Base-by-base conservation (phyloP, 2,113 vertebrate genomes). In the Pampusana beccarii region DNA sequence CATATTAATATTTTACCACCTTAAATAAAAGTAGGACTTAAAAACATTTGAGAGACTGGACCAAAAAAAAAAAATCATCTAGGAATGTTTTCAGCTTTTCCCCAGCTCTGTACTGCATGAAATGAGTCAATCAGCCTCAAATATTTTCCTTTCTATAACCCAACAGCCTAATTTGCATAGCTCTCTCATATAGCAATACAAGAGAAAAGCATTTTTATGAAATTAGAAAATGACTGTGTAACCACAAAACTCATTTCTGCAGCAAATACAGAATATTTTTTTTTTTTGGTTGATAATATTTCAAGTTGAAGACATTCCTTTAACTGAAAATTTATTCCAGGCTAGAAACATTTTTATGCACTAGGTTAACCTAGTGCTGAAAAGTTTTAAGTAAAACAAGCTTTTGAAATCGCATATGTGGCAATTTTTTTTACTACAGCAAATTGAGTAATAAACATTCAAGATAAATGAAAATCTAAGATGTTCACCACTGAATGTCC, bases 71-170 rank as follows among this genome's bases (percentile, higher is more conserved):
- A 81, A 48, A 44, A 36, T 12, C 3, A 65, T 23, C 17, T 73
- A 65, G 61, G 31, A 72, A 70, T 19, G 17, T 34, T 92, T 87
- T 14, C 31, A 6, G 1, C 34, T 95, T 72, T 72, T 7, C 56
- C 26, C 18, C 48, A 66, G 65, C 24, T 79, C 91, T 92, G 56
- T 64, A 65, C 40, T 81, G 17, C 36, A 88, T 54, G 66, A 75
- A 70, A 78, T 42, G 34, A 90, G 53, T 81, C 62, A 56, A 86
- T 72, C 66, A 70, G 70, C 9, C 51, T 75, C 86, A 89, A 92
- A 73, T 92, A 65, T 82, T 96, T 88, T 90, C 80, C 61, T 87
- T 85, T 88, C 85, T 58, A 88, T 69, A 93, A 90, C 13, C 31
- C n/a, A 90, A 62, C 8, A 65, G 18, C 33, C 38, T 77, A 40